A percentile compares a stretch with the other conserved stretches of the same genome.
Conservation (phyloP, 2,888 invertebrate genomes). For the Eilema sororculum region DNA sequence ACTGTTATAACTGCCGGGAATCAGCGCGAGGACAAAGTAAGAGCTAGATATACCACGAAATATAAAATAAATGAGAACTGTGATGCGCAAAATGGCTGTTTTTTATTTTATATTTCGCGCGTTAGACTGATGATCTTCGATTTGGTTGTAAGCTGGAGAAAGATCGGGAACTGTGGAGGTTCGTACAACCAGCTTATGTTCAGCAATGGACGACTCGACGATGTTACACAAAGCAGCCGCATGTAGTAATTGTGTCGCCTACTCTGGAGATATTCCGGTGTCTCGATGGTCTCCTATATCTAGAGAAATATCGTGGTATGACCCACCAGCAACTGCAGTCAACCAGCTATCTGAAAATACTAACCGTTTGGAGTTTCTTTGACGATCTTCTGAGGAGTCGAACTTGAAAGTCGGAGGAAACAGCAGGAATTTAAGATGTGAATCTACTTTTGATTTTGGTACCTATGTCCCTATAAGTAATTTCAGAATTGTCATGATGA, state of each 20-base stretch:
- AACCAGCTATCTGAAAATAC: slow-evolving; percentile 1
- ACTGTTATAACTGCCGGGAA: neutral
- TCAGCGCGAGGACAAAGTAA: too few relatives aligned
- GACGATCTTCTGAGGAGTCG: neutral
- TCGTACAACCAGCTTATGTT: neutral
- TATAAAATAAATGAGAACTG: too few relatives aligned
- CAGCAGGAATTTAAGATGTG: neutral
- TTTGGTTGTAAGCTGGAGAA: neutral
- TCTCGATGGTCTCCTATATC: neutral
- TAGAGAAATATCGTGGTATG: neutral
- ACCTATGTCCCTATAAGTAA: neutral
- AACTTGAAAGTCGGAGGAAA: neutral
- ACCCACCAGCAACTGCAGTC: neutral
- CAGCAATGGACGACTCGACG: neutral
- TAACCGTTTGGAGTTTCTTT: neutral
- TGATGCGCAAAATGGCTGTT: too few relatives aligned
- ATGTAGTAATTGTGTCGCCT: neutral
- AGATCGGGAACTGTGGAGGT: neutral
- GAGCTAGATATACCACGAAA: too few relatives aligned
- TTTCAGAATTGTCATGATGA: neutral
- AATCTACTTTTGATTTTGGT: neutral
- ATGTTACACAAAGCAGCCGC: neutral
- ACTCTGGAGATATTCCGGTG: neutral
- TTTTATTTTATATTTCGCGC: too few relatives aligned
- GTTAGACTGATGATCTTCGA: neutral